A percentile compares a stretch with the other conserved stretches of the same genome.
These are phyloP conservation scores for Eurytoma californica DNA, from an alignment of 2,888 invertebrate species.

Conservation along the genomic window DNA sequence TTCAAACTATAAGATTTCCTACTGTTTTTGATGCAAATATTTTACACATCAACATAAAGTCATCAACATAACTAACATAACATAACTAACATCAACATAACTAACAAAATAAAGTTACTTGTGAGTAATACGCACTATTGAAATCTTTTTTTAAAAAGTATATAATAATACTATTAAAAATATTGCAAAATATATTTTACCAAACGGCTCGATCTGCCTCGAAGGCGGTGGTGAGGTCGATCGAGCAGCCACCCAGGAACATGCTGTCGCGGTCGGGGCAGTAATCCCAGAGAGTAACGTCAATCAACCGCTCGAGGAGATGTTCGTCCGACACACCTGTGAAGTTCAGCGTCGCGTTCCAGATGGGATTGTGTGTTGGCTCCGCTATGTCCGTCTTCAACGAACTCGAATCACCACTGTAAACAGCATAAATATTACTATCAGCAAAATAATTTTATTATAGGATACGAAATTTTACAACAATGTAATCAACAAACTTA, in stretches of 20 bases:
- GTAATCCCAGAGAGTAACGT: conserved; percentile 92
- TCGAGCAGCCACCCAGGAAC: conserved; percentile 87
- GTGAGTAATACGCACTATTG: not conserved
- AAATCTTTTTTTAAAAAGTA: no score
- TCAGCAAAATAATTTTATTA: no score
- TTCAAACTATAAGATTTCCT: no score
- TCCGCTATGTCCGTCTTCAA: conserved; percentile 91
- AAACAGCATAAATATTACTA: not conserved
- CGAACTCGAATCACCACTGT: conserved; percentile 84
- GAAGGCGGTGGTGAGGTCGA: conserved; percentile 89
- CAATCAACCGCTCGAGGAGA: conserved; percentile 87
- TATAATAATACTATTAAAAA: no score
- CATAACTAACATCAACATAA: no score
- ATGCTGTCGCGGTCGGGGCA: conserved; percentile 89
- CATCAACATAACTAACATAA: no score
- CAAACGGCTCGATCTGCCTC: conserved; percentile 92
- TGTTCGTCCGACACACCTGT: conserved; percentile 87
- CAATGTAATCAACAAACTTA: no score
- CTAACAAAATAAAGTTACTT: not conserved
- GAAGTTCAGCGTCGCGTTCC: conserved; percentile 94
- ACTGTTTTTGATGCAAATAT: not conserved
- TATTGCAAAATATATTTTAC: conserved; percentile 69
- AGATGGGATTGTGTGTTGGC: conserved; percentile 91
- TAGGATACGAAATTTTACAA: no score
- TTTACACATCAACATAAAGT: no score